Percentiles rank a stretch among this genome's conserved stretches.
Evolutionary conservation across 1,140 invertebrate genomes (phyloP).

Genomic region (Drosophila lowei): DNA sequence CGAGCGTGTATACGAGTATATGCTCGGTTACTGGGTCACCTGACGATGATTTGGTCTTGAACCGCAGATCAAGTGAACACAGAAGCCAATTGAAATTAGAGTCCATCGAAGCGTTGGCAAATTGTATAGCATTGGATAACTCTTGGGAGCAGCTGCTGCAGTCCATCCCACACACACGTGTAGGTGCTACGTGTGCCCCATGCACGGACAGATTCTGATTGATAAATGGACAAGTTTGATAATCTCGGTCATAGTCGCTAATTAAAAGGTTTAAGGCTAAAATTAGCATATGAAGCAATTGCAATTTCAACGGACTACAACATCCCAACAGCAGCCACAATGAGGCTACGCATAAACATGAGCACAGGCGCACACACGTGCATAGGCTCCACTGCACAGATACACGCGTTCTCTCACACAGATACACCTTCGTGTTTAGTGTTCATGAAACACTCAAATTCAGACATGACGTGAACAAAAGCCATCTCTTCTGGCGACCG

Average conservation of each 20-base stretch:
- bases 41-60: constrained; percentile 54
- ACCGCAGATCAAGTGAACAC: constrained; percentile 65
- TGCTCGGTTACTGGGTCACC: constrained; percentile 37
- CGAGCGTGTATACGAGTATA: background rate
- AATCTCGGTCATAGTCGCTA: constrained; percentile 79
- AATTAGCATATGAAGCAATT: constrained; percentile 71
- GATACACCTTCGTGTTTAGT: constrained; percentile 58
- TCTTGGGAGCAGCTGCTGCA: constrained; percentile 20
- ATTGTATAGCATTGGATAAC: constrained; percentile 49
- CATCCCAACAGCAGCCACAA: too few species aligned
- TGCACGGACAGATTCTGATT: constrained; percentile 24
- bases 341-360: constrained; percentile 18
- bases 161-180: constrained; percentile 13
- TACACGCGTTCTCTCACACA: constrained; percentile 11
- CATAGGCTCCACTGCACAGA: constrained; percentile 8
- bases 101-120: constrained; percentile 42
- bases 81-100: constrained; percentile 49
- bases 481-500: constrained; percentile 17
- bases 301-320: constrained; percentile 23
- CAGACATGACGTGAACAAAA: constrained; percentile 53
- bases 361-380: constrained; percentile 8
- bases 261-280: constrained; percentile 80
- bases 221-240: constrained; percentile 56
- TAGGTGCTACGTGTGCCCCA: background rate
- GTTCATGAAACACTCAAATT: constrained; percentile 61